Evolutionary conservation across 2,888 invertebrate species (phyloP), one percentile per base, ranked within the genome.

Genomic region (Tortricodes alternella): DNA sequence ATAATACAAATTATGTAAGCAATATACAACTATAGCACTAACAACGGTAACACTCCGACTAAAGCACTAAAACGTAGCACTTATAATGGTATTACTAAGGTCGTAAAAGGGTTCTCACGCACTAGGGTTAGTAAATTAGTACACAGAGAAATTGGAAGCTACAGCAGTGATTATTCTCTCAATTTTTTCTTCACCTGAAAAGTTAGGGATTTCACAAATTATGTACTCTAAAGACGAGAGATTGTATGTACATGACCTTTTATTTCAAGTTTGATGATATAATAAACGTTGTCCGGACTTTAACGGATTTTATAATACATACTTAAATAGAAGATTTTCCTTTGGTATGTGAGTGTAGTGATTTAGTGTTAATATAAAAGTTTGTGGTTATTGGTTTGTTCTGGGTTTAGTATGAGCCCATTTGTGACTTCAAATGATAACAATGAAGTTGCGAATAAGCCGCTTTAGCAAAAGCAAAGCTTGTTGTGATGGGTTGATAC

Each of bases 401-500:
- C 48, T 49, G 60, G 62, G 63, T 62, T 58, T 53, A 41, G 55
- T 61, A 51, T 60, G 48, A 8, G 64, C 63, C 62, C 66, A 62
- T 60, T 65, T 59, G 59, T 62, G 67, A 43, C 62, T 58, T 38
- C 27, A 58, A 58, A 69, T 73, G 73, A 66, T 46, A 62, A 63
- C 65, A 16, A 53, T 48, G 53, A 41, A 62, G 58, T 76, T 76
- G 83, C 83, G 65, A 80, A 82, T 49, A 88, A 88, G 88, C 87
- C 76, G 85, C 85, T 76, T 83, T 75, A 86, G 88, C 85, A 62
- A 59, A 89, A 89, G 88, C 88, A 73, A 83, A 87, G 85, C 76
- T 67, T 72, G 65, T 64, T 60, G 53, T 60, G 53, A 64, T 44
- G 56, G 32, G 18, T 61, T 53, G 53, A 60, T 59, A 63, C 63